Percentiles rank a stretch among this genome's conserved stretches.
These are phyloP conservation scores for Indri indri DNA, from an alignment of 2,113 vertebrate genomes.

Conservation along the genomic window DNA sequence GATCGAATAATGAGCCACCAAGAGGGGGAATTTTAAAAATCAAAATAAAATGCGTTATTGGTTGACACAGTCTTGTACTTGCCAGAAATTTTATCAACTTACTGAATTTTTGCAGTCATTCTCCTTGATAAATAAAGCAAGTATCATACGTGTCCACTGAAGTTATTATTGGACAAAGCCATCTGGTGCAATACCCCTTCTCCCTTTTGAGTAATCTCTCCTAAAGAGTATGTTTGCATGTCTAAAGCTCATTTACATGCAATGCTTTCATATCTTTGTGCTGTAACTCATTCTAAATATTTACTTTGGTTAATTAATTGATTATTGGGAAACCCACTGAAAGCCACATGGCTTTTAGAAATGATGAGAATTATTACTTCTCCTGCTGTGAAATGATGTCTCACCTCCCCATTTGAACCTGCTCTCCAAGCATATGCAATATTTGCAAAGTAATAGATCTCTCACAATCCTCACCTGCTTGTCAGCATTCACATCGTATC, in stretches of 20 bases:
- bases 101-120: not conserved
- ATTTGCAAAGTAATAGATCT: not conserved
- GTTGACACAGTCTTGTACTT: not conserved
- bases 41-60: not conserved
- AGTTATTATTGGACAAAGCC: not conserved
- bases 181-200: not conserved
- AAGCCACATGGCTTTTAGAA: conserved; percentile 38
- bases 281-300: conserved; percentile 49
- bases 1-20: not conserved
- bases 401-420: not conserved
- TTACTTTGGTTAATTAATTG: conserved; percentile 50
- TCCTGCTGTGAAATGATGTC: conserved; percentile 25
- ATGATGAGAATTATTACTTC: not conserved
- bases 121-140: not conserved
- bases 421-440: not conserved
- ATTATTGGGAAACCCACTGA: conserved; percentile 27
- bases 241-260: not conserved
- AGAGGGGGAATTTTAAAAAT: not conserved
- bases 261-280: not conserved
- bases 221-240: not conserved
- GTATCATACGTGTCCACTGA: not conserved
- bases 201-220: not conserved
- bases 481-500: not conserved
- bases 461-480: not conserved
- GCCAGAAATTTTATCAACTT: not conserved